Evolutionary conservation across 2,797 vertebrate genomes (phyloP).

Genomic region (Cephalopachus bancanus): DNA sequence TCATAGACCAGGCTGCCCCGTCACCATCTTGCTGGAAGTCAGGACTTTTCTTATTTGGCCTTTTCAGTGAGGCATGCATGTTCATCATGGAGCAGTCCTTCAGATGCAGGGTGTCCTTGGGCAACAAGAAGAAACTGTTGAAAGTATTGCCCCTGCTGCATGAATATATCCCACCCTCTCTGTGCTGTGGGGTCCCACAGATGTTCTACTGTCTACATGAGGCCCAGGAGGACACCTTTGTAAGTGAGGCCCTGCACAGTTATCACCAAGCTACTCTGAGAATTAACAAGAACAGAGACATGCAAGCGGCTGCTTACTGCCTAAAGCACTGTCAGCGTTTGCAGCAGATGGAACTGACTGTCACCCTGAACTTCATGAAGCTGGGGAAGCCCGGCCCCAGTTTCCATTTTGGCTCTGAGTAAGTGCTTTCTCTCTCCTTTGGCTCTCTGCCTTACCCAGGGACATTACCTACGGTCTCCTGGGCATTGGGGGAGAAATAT

Average conservation of each 20-base stretch:
- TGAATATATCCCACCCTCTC: fast-evolving
- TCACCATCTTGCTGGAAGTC: neutral
- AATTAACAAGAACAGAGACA: neutral
- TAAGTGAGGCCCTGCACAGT: neutral
- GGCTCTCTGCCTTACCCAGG: too few species aligned
- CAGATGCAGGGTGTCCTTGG: neutral
- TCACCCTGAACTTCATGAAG: neutral
- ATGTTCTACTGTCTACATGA: constrained; percentile 31
- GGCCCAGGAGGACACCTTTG: neutral
- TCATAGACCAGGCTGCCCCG: fast-evolving
- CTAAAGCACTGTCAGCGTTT: neutral
- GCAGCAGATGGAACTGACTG: neutral
- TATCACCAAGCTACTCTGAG: neutral
- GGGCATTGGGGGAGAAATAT: neutral
- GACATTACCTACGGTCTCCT: neutral
- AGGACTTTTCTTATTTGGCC: constrained; percentile 81
- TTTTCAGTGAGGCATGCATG: constrained; percentile 16
- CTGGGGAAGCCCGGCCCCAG: fast-evolving
- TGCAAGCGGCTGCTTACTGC: constrained; percentile 9
- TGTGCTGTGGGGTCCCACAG: fast-evolving
- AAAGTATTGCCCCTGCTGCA: neutral
- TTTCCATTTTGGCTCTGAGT: neutral
- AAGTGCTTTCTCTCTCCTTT: neutral
- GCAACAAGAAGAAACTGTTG: neutral
- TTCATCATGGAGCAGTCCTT: fast-evolving